Conservation (phyloP, 1,140 invertebrate species). For the Argopecten irradians region DNA sequence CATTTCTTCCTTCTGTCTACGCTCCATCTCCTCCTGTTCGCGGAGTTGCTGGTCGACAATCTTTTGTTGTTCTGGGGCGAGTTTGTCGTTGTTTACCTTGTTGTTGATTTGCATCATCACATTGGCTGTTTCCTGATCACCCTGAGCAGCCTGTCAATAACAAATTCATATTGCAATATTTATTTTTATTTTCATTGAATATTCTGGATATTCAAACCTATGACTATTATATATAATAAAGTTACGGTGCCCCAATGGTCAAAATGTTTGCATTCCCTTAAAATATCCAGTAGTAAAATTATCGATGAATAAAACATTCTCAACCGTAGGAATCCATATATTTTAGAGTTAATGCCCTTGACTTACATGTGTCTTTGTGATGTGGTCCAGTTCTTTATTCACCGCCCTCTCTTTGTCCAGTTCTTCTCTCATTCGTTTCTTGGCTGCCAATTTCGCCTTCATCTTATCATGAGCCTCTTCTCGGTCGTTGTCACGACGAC, state of each 20-base stretch:
- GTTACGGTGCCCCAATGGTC: too few relatives aligned
- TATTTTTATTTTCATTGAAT: too few relatives aligned
- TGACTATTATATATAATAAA: too few relatives aligned
- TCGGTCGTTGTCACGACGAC: conserved; percentile 51
- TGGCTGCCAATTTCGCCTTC: conserved; percentile 70
- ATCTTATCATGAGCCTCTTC: conserved; percentile 66
- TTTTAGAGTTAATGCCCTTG: not conserved
- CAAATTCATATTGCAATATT: too few relatives aligned
- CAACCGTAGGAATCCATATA: too few relatives aligned
- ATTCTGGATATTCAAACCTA: too few relatives aligned
- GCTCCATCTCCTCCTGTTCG: conserved; percentile 63
- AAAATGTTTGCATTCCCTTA: too few relatives aligned
- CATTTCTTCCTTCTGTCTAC: conserved; percentile 59
- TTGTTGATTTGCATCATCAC: conserved; percentile 69
- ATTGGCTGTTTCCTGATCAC: conserved; percentile 64
- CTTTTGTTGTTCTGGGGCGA: conserved; percentile 60
- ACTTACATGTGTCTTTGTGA: conserved; percentile 71
- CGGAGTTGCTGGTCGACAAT: conserved; percentile 65
- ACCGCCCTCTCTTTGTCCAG: conserved; percentile 70
- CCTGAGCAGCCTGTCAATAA: conserved; percentile 62
- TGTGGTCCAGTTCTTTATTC: conserved; percentile 68
- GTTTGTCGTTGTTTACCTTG: conserved; percentile 63
- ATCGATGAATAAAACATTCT: too few relatives aligned
- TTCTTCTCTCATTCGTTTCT: conserved; percentile 72
- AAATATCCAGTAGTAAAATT: too few relatives aligned